These are phyloP conservation scores for Ophonus ardosiacus DNA, from an alignment of 2,888 invertebrate species.

Conservation along the genomic window DNA sequence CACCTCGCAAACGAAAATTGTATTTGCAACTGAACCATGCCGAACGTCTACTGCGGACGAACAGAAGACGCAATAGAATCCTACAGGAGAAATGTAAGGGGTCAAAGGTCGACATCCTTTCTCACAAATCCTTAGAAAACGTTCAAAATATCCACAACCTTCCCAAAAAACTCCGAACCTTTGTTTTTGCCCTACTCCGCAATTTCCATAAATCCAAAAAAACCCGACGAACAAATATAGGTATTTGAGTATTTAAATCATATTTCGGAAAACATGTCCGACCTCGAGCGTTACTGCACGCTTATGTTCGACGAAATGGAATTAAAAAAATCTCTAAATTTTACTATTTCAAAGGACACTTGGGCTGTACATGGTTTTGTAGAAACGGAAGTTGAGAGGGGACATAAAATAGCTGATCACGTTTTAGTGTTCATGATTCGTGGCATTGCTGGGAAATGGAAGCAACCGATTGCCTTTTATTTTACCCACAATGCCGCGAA, in stretches of 20 bases:
- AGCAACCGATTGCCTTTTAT: too few relatives aligned
- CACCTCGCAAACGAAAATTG: too few relatives aligned
- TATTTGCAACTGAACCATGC: neutral
- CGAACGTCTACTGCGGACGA: neutral
- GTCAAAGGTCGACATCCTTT: neutral
- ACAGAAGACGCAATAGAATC: neutral
- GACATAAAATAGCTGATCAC: neutral
- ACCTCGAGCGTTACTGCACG: neutral
- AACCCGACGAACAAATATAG: neutral
- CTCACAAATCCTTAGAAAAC: neutral
- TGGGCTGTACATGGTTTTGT: neutral
- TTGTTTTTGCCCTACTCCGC: neutral
- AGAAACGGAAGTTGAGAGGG: neutral
- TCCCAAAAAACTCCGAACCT: neutral
- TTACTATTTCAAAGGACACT: too few relatives aligned
- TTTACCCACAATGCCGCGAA: too few relatives aligned
- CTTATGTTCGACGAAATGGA: neutral
- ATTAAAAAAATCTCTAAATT: too few relatives aligned
- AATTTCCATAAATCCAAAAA: neutral
- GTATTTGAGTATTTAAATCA: neutral
- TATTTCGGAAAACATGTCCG: too few relatives aligned
- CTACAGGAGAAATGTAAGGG: neutral
- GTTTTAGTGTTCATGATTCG: too few relatives aligned
- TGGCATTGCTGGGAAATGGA: too few relatives aligned
- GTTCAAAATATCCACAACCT: neutral